phyloP scores from a whole-genome alignment of 2,797 vertebrate species.

The Lerista edwardsae region DNA sequence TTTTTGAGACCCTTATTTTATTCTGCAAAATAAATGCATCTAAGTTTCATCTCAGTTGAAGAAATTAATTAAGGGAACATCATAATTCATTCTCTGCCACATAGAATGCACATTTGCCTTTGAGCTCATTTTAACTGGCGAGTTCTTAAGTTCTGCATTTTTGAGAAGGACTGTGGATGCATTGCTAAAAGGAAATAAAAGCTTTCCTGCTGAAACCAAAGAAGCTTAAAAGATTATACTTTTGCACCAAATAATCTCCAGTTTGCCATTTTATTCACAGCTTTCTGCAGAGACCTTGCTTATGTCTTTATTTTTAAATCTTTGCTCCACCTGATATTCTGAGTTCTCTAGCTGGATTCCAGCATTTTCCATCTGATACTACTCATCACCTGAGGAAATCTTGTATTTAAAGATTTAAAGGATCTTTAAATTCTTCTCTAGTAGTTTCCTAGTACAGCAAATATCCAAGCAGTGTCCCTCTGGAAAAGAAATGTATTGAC shows the following conservation, averaged over 20 bases:
- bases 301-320: background rate
- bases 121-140: background rate
- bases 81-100: background rate
- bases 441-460: constrained; percentile 36
- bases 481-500: constrained; percentile 38
- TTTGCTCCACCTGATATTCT: constrained; percentile 29
- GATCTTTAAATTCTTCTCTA: constrained; percentile 36
- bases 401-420: constrained; percentile 10
- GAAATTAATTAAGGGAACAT: too few relatives aligned
- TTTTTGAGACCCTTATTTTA: background rate
- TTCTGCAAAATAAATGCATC: background rate
- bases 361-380: background rate
- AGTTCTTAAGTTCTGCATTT: background rate
- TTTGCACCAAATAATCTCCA: background rate
- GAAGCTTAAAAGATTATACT: background rate
- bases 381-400: constrained; percentile 14
- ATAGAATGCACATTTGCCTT: background rate
- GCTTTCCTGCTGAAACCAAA: constrained; percentile 27
- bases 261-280: background rate
- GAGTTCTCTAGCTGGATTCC: background rate
- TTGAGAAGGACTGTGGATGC: background rate
- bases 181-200: background rate
- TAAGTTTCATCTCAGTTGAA: background rate
- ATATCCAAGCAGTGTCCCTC: constrained; percentile 37
- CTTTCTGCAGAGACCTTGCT: constrained; percentile 21